A percentile compares a stretch with the other conserved stretches of the same genome.
Evolutionary conservation across 2,113 vertebrate species (phyloP).

Genomic region (Zeus faber): DNA sequence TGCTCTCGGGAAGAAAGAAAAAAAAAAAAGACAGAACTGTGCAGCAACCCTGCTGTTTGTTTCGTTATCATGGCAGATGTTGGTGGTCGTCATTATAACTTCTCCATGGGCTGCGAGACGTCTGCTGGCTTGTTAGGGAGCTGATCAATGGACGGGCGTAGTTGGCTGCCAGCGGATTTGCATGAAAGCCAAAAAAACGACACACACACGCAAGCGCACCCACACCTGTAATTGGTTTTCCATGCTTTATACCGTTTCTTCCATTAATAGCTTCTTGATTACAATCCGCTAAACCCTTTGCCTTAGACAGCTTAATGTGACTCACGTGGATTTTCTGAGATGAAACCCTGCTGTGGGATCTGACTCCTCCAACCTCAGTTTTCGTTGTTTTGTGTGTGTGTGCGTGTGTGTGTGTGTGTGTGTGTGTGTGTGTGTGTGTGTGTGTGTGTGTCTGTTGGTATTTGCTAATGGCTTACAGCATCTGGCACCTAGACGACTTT

Average conservation of each 20-base stretch:
- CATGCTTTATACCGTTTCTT: slow-evolving; percentile 19
- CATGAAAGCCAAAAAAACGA: neutral
- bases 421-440: slow-evolving; percentile 23
- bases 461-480: slow-evolving; percentile 20
- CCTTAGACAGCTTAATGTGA: slow-evolving; percentile 48
- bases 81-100: neutral
- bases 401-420: slow-evolving; percentile 15
- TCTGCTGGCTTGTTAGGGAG: slow-evolving; percentile 6
- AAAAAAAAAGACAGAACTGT: too few relatives aligned
- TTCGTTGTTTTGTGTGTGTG: slow-evolving; percentile 5
- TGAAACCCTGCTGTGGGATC: too few relatives aligned
- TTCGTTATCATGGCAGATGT: neutral
- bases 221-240: slow-evolving; percentile 44
- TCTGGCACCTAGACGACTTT: slow-evolving; percentile 31
- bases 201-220: neutral
- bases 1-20: too few relatives aligned
- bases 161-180: neutral
- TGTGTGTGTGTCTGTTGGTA: slow-evolving; percentile 9
- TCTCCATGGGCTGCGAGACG: neutral
- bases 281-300: slow-evolving; percentile 42
- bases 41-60: neutral
- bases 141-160: neutral
- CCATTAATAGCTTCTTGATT: slow-evolving; percentile 21
- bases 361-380: too few relatives aligned
- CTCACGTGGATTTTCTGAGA: too few relatives aligned